Percentiles rank a stretch among this genome's conserved stretches.
phyloP scores from a whole-genome alignment of 2,888 invertebrate genomes.

The Thereva nobilitata region DNA sequence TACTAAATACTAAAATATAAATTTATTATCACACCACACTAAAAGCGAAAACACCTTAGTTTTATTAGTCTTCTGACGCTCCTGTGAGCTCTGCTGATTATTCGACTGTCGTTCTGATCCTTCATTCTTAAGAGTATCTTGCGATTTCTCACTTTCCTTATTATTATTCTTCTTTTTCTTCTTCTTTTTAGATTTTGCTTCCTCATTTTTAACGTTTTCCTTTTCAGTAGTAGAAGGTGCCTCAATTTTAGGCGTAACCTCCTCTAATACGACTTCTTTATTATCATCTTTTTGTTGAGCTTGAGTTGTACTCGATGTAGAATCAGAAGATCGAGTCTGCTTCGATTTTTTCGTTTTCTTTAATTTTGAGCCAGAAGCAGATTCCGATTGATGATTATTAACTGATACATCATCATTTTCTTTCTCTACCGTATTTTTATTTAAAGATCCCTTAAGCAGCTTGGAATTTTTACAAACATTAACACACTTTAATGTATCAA shows the following conservation, averaged over 20 bases:
- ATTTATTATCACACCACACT: no score
- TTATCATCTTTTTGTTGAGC: constrained; percentile 1
- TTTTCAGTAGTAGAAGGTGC: background rate
- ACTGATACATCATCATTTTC: background rate
- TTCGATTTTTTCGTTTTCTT: background rate
- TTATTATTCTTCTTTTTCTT: constrained; percentile 33
- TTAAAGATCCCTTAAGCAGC: constrained; percentile 40
- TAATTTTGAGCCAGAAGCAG: background rate
- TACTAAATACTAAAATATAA: no score
- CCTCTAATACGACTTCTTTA: constrained; percentile 3
- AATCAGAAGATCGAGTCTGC: background rate
- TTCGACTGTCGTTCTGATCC: constrained; percentile 16
- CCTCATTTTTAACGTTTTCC: background rate
- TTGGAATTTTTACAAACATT: constrained; percentile 27
- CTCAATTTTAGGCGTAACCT: constrained; percentile 15
- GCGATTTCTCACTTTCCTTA: constrained; percentile 16
- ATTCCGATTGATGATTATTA: background rate
- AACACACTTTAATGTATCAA: background rate
- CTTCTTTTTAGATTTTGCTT: constrained; percentile 29
- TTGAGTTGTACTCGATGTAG: background rate
- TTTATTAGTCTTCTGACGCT: constrained; percentile 14
- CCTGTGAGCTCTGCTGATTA: background rate
- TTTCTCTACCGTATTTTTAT: constrained; percentile 9
- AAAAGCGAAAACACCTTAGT: no score
- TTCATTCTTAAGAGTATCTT: constrained; percentile 24